Evolutionary conservation across 92 coral and sea anemone genomes (phyloP).

Genomic region (Montipora capitata): DNA sequence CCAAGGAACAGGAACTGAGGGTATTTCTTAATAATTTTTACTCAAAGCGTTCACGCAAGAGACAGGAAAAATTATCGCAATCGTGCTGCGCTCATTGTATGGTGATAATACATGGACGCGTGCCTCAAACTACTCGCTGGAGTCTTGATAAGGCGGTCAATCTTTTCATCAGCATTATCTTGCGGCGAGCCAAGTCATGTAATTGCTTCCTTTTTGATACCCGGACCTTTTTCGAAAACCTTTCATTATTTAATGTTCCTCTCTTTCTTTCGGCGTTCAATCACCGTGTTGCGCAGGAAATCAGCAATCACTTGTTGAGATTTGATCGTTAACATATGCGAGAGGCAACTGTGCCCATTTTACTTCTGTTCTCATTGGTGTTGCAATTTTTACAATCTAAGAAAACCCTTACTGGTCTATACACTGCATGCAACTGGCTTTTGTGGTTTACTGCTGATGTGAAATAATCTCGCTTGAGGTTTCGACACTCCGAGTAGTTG

Average conservation of each 20-base stretch:
- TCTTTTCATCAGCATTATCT: slow-evolving; percentile 39
- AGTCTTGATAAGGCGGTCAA: slow-evolving; percentile 39
- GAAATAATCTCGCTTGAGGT: background rate
- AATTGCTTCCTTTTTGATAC: slow-evolving; percentile 8
- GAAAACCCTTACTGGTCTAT: too few species aligned
- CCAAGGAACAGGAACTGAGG: slow-evolving; percentile 83
- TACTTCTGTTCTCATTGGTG: background rate
- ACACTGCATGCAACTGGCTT: too few species aligned
- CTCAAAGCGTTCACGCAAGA: slow-evolving; percentile 25
- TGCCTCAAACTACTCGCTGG: slow-evolving; percentile 37
- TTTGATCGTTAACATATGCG: background rate
- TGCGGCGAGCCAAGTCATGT: slow-evolving; percentile 26
- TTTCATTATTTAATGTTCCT: background rate
- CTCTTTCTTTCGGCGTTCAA: background rate
- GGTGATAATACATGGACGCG: slow-evolving; percentile 22
- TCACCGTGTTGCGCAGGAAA: slow-evolving; percentile 18
- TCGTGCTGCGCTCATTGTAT: slow-evolving; percentile 37
- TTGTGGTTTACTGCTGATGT: background rate
- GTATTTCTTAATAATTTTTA: slow-evolving; percentile 25
- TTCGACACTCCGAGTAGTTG: background rate
- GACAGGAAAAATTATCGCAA: background rate
- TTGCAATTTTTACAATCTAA: background rate
- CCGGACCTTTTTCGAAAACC: slow-evolving; percentile 1
- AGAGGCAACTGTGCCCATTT: background rate
- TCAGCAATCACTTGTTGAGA: background rate